These are phyloP conservation scores for Pycnomerus fuliginosus DNA, from an alignment of 2,888 invertebrate genomes.

Conservation along the genomic window DNA sequence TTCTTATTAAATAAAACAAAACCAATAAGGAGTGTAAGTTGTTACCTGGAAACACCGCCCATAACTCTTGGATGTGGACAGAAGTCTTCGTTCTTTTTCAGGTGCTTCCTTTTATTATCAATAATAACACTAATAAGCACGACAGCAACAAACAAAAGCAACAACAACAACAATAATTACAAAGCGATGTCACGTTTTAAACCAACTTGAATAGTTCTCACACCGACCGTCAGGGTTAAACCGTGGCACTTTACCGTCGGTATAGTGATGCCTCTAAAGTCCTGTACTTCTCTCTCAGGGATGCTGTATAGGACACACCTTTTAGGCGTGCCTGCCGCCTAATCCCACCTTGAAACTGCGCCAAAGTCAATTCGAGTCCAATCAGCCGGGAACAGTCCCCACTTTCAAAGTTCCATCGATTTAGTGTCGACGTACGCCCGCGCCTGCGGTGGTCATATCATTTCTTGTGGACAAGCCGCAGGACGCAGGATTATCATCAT, in stretches of 20 bases:
- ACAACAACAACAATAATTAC: conserved; percentile 8
- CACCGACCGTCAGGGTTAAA: conserved; percentile 5
- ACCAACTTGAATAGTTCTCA: background rate
- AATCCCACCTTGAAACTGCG: conserved; percentile 22
- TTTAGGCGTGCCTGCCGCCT: conserved; percentile 34
- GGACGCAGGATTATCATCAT: too few species aligned
- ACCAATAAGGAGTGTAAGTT: too few species aligned
- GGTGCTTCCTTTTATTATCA: too few species aligned
- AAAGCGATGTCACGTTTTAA: conserved; percentile 12
- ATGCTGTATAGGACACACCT: conserved; percentile 48
- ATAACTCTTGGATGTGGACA: too few species aligned
- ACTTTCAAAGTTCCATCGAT: conserved; percentile 3
- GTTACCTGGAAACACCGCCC: conserved; percentile 14
- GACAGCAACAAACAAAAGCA: too few species aligned
- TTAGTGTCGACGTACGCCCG: too few species aligned
- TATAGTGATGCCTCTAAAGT: conserved; percentile 44
- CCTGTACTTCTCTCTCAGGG: conserved; percentile 43
- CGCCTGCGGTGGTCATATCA: too few species aligned
- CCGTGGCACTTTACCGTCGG: conserved; percentile 42
- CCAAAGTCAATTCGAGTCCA: conserved; percentile 32
- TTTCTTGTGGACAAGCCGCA: too few species aligned
- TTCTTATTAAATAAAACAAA: too few species aligned
- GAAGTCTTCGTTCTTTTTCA: too few species aligned
- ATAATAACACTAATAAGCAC: too few species aligned
- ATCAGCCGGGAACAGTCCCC: conserved; percentile 34